Conservation (phyloP, 2,113 vertebrate species). For the Chrysochloris asiatica region DNA sequence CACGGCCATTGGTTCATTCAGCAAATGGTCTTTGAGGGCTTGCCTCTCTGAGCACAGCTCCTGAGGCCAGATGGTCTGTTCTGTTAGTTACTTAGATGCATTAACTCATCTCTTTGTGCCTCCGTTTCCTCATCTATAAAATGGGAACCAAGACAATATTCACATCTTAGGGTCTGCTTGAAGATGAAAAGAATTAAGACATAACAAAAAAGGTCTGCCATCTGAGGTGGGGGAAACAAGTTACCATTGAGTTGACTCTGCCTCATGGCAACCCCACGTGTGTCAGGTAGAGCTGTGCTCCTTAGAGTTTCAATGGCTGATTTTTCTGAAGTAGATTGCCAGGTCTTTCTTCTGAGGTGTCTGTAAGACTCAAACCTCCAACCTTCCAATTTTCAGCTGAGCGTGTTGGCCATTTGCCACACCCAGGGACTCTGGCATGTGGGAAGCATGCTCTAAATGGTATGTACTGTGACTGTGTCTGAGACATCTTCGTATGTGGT, state of each 20-base stretch:
- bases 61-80: not conserved
- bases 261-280: not conserved
- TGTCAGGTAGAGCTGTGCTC: not conserved
- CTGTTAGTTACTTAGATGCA: not conserved
- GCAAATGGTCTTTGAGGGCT: not conserved
- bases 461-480: accelerated
- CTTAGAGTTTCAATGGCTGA: too few species aligned
- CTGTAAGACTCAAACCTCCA: not conserved
- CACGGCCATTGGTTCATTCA: not conserved
- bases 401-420: not conserved
- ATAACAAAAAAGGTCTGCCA: not conserved
- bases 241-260: not conserved
- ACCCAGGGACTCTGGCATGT: not conserved
- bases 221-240: not conserved
- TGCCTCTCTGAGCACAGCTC: not conserved
- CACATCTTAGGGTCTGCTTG: not conserved
- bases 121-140: slow-evolving; percentile 1
- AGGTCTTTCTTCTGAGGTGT: not conserved
- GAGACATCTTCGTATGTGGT: not conserved
- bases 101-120: not conserved
- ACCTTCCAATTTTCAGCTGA: not conserved
- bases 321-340: not conserved
- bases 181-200: not conserved
- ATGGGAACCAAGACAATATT: not conserved
- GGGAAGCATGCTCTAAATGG: not conserved